These are phyloP conservation scores for Cephus runcator DNA, from an alignment of 2,888 invertebrate species.

Conservation along the genomic window DNA sequence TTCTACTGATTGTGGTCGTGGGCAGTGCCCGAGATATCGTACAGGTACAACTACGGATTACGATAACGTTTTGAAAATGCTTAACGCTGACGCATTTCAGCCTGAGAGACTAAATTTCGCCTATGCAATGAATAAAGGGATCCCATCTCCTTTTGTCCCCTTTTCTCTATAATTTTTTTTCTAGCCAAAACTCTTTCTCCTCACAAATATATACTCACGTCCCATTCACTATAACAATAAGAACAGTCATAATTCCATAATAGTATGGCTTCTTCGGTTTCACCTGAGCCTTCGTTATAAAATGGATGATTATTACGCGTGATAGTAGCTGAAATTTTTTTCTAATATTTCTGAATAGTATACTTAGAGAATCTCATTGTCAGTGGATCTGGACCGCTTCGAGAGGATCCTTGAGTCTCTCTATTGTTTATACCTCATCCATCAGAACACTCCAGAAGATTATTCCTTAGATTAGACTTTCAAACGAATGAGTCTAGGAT, in stretches of 20 bases:
- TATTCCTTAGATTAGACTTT: neutral
- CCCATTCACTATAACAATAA: neutral
- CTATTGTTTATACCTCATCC: neutral
- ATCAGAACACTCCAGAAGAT: neutral
- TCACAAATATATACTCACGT: neutral
- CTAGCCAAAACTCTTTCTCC: neutral
- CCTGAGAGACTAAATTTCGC: neutral
- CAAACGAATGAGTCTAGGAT: neutral
- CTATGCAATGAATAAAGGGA: neutral
- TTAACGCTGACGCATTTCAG: neutral
- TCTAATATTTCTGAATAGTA: neutral
- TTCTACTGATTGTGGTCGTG: conserved; percentile 4
- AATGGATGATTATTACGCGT: neutral
- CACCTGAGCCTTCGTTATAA: neutral
- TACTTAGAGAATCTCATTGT: neutral
- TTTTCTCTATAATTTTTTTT: neutral
- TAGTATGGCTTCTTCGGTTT: neutral
- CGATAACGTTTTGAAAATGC: neutral
- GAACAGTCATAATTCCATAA: neutral
- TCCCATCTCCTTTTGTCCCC: neutral
- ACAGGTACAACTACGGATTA: neutral
- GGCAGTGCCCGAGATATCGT: neutral
- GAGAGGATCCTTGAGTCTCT: neutral
- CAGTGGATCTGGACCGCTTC: neutral
- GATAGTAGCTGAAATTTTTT: neutral